Evolutionary conservation across 2,888 invertebrate genomes (phyloP).

Genomic region (Brachycybe producta): DNA sequence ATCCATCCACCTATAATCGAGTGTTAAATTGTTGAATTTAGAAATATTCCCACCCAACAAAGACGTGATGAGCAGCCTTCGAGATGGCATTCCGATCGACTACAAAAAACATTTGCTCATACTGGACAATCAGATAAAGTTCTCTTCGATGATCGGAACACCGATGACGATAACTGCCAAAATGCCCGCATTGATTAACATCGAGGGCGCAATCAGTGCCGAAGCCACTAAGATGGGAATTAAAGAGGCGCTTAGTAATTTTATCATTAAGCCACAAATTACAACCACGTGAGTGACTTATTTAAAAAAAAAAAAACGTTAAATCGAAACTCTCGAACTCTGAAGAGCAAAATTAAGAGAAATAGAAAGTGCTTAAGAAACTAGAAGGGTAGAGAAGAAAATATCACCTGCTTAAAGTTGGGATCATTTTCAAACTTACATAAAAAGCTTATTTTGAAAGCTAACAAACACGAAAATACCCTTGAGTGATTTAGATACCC

Average conservation of each 20-base stretch:
- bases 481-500: no score
- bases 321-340: no score
- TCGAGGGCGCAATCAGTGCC: conserved; percentile 7
- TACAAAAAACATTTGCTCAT: not conserved
- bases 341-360: no score
- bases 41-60: conserved; percentile 14
- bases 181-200: not conserved
- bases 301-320: no score
- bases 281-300: conserved; percentile 3
- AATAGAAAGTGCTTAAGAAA: no score
- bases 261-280: conserved; percentile 6
- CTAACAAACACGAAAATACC: no score
- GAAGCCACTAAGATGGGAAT: conserved; percentile 9
- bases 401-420: no score
- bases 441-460: no score
- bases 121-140: conserved; percentile 6
- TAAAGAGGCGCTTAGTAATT: not conserved
- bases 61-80: conserved; percentile 7
- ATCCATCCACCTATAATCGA: not conserved
- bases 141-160: conserved; percentile 9
- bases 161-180: conserved; percentile 8
- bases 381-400: no score
- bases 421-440: no score
- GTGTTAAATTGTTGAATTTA: not conserved
- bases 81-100: conserved; percentile 13